phyloP scores from a whole-genome alignment of 1,140 invertebrate species.

The Drosophila rhopaloa region DNA sequence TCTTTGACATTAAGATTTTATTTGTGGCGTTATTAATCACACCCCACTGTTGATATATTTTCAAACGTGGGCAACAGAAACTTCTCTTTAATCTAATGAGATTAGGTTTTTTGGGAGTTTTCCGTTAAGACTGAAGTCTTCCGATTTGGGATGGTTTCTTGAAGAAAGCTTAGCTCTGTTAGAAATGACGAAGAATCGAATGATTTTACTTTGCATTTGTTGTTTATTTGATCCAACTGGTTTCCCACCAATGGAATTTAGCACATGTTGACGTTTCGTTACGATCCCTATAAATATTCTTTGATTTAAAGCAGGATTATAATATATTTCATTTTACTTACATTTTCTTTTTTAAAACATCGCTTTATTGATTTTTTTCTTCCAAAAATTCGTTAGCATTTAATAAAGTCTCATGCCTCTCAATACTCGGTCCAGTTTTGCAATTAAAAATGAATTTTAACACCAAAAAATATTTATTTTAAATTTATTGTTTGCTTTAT shows the following conservation, averaged over 20 bases:
- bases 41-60: neutral
- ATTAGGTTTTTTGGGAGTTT: conserved; percentile 6
- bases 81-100: neutral
- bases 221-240: neutral
- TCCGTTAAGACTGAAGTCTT: neutral
- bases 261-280: neutral
- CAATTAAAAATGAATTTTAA: too few species aligned
- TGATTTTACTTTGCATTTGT: neutral
- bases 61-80: conserved; percentile 13
- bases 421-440: too few species aligned
- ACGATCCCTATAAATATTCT: too few species aligned
- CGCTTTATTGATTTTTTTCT: too few species aligned
- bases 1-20: conserved; percentile 31
- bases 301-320: too few species aligned
- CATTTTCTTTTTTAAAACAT: too few species aligned
- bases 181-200: neutral
- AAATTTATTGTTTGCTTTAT: neutral
- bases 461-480: neutral
- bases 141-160: neutral
- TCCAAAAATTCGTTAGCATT: too few species aligned
- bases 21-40: conserved; percentile 25
- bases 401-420: too few species aligned
- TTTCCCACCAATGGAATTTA: neutral
- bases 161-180: neutral
- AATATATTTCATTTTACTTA: too few species aligned